phyloP scores from a whole-genome alignment of 2,888 invertebrate genomes.

The Fragum sueziense region DNA sequence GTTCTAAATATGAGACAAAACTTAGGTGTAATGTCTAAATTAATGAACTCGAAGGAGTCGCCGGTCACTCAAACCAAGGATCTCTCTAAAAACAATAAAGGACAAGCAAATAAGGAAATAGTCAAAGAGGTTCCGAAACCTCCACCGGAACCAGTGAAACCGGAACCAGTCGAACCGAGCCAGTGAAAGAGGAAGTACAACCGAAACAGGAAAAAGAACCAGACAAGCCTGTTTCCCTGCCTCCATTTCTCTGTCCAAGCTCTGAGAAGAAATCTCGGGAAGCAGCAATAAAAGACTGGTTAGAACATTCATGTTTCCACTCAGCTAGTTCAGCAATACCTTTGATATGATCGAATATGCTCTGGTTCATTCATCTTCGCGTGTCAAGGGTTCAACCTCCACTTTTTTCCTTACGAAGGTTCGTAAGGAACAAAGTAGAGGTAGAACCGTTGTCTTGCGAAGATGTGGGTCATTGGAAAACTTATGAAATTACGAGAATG shows the following conservation, averaged over 20 bases:
- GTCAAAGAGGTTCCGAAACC: background rate
- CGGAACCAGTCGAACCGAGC: slow-evolving; percentile 13
- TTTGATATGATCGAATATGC: background rate
- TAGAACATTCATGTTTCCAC: slow-evolving; percentile 64
- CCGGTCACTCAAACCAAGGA: background rate
- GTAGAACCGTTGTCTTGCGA: too few relatives aligned
- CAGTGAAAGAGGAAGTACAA: background rate
- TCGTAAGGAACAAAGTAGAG: too few relatives aligned
- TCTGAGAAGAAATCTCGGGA: slow-evolving; percentile 72
- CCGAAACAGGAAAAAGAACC: slow-evolving; percentile 7
- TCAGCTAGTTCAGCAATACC: slow-evolving; percentile 43
- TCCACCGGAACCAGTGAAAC: background rate
- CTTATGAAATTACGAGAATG: too few relatives aligned
- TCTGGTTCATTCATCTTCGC: too few relatives aligned
- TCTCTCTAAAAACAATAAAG: background rate
- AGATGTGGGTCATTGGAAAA: too few relatives aligned
- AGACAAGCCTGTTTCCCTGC: slow-evolving; percentile 44
- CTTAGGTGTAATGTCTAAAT: background rate
- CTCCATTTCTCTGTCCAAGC: slow-evolving; percentile 73
- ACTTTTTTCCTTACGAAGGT: too few relatives aligned
- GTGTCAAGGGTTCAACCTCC: background rate
- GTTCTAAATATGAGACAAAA: slow-evolving; percentile 18
- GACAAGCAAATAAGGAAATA: background rate
- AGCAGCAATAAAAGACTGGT: slow-evolving; percentile 72
- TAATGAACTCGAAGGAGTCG: background rate